Conservation (phyloP, 2,113 vertebrate species). For the Patagioenas fasciata region DNA sequence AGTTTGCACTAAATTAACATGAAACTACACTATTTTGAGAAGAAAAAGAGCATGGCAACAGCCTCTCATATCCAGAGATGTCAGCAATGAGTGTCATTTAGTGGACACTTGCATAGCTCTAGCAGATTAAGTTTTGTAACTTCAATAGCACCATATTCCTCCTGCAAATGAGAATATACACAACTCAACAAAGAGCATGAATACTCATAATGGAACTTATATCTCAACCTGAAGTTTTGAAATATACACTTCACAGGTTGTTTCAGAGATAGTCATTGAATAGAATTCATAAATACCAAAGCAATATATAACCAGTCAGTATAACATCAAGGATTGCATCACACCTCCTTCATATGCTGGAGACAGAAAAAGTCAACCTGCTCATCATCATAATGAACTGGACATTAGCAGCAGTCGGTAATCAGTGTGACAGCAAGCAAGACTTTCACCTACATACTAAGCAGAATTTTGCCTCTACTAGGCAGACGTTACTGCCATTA, state of each 20-base stretch:
- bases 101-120: not conserved
- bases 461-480: not conserved
- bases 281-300: not conserved
- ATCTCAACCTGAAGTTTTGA: not conserved
- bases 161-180: not conserved
- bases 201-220: not conserved
- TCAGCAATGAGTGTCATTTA: not conserved
- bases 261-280: not conserved
- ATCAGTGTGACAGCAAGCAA: not conserved
- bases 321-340: not conserved
- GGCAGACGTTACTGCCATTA: not conserved
- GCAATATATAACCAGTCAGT: not conserved
- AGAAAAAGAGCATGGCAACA: not conserved
- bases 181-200: rapidly evolving
- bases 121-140: not conserved
- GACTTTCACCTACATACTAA: not conserved
- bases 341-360: not conserved
- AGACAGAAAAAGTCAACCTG: not conserved
- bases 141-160: not conserved
- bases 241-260: not conserved
- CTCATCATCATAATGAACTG: not conserved
- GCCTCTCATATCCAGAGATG: not conserved
- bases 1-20: not conserved
- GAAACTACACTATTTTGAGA: not conserved
- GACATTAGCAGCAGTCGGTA: not conserved